Evolutionary conservation across 2,113 vertebrate species (phyloP).

Genomic region (Chroicocephalus ridibundus): DNA sequence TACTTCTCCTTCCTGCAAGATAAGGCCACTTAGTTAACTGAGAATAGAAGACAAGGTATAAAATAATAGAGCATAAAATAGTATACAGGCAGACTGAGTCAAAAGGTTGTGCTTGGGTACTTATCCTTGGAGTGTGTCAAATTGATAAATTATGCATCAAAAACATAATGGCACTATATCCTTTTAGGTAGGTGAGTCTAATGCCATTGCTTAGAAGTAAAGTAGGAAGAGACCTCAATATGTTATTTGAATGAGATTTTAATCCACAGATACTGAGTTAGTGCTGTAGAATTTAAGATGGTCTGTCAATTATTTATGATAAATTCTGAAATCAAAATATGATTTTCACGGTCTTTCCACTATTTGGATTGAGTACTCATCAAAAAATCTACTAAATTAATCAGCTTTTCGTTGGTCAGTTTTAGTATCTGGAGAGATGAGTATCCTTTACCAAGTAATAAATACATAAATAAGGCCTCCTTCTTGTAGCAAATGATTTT

Average conservation of each 20-base stretch:
- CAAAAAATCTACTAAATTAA: not conserved
- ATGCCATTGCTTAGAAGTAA: not conserved
- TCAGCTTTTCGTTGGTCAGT: not conserved
- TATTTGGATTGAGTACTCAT: not conserved
- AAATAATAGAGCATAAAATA: not conserved
- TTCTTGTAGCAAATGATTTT: not conserved
- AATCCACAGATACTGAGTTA: not conserved
- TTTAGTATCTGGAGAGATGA: not conserved
- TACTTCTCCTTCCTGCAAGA: not conserved
- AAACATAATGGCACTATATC: not conserved
- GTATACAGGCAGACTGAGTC: not conserved
- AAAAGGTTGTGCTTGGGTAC: not conserved
- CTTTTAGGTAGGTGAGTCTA: not conserved
- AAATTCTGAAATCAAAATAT: not conserved
- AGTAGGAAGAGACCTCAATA: not conserved
- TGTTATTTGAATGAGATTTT: not conserved
- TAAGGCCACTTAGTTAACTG: not conserved
- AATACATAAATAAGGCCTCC: not conserved
- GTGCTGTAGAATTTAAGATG: not conserved
- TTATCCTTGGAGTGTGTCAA: not conserved
- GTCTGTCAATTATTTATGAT: not conserved
- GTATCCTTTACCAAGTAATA: not conserved
- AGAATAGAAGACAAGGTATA: not conserved
- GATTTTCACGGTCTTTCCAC: not conserved
- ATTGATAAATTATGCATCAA: not conserved